Conservation (phyloP, 2,888 invertebrate genomes). For the Sipha maydis region DNA sequence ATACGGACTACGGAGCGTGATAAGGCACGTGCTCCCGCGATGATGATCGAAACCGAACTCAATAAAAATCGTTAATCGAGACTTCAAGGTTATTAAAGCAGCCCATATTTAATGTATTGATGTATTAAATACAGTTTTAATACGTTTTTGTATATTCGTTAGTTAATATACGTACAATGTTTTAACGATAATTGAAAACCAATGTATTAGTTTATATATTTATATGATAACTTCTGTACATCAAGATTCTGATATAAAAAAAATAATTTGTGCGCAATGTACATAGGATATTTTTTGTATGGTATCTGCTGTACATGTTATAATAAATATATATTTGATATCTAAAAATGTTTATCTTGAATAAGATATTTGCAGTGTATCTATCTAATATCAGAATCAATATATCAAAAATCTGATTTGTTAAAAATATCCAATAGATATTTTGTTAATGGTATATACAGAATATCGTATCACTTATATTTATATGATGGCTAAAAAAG, state of each 20-base stretch:
- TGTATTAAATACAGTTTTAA: not conserved
- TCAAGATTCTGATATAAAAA: not conserved
- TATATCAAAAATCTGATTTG: conserved; percentile 3
- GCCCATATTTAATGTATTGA: no score
- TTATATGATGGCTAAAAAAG: not conserved
- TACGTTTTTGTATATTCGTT: not conserved
- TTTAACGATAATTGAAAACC: not conserved
- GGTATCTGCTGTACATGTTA: not conserved
- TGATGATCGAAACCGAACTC: no score
- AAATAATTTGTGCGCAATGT: not conserved
- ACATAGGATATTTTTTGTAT: not conserved
- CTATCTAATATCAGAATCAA: conserved; percentile 3
- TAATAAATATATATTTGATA: not conserved
- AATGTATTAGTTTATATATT: conserved; percentile 3
- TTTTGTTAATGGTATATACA: no score
- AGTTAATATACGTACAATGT: not conserved
- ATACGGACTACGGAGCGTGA: no score
- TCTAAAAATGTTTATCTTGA: not conserved
- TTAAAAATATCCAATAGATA: not conserved
- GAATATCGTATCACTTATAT: not conserved
- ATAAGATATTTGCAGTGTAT: not conserved
- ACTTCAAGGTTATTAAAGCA: not conserved
- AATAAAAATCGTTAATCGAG: not conserved
- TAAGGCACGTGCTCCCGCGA: no score
- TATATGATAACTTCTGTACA: not conserved